Evolutionary conservation across 2,888 invertebrate genomes (phyloP).

Genomic region (Hyppa rectilinea): DNA sequence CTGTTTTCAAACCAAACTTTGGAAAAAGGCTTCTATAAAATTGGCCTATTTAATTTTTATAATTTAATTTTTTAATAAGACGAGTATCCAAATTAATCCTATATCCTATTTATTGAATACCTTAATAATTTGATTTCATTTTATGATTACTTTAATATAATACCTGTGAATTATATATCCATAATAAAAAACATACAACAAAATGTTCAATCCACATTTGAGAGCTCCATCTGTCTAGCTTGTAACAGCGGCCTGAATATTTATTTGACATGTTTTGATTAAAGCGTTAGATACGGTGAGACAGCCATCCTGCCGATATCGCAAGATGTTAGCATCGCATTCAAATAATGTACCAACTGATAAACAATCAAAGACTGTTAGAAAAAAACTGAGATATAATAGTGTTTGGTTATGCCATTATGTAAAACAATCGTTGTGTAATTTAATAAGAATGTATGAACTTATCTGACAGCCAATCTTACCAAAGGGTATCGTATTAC

Average conservation of each 20-base stretch:
- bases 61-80: too few relatives aligned
- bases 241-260: slow-evolving; percentile 61
- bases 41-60: too few relatives aligned
- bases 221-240: slow-evolving; percentile 58
- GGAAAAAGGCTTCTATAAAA: too few relatives aligned
- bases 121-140: too few relatives aligned
- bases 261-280: slow-evolving; percentile 70
- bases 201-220: slow-evolving; percentile 54
- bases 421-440: slow-evolving; percentile 21
- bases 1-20: too few relatives aligned
- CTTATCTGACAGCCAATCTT: too few relatives aligned
- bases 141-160: slow-evolving; percentile 8
- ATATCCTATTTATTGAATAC: too few relatives aligned
- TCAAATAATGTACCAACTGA: slow-evolving; percentile 52
- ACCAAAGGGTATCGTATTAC: too few relatives aligned
- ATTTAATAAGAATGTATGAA: slow-evolving; percentile 8
- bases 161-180: neutral
- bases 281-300: slow-evolving; percentile 63
- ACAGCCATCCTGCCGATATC: slow-evolving; percentile 65
- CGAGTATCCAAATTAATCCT: too few relatives aligned
- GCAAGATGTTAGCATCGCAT: slow-evolving; percentile 59
- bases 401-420: slow-evolving; percentile 18
- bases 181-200: slow-evolving; percentile 18
- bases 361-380: slow-evolving; percentile 35
- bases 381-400: slow-evolving; percentile 39